Conservation (phyloP, 2,113 vertebrate species). For the Pyxicephalus adspersus region DNA sequence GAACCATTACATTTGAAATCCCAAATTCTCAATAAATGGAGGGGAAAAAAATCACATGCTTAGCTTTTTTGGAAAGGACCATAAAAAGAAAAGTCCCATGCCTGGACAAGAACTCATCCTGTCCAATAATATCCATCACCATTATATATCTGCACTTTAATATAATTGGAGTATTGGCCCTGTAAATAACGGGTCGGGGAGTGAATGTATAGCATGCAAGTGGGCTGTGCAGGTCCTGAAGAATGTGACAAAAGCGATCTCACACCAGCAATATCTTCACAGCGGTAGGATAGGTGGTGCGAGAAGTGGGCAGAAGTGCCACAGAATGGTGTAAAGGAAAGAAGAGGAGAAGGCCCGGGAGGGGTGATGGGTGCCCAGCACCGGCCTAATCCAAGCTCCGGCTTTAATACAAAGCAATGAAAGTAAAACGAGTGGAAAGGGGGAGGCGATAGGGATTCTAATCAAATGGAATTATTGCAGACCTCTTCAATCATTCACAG, state of each 20-base stretch:
- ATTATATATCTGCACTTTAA: no score
- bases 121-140: no score
- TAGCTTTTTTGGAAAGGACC: no score
- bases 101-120: no score
- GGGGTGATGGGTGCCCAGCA: conserved; percentile 36
- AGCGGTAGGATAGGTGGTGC: neutral
- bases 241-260: conserved; percentile 64
- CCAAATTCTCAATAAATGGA: no score
- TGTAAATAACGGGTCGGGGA: no score
- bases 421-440: conserved; percentile 23
- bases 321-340: neutral
- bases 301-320: neutral
- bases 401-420: conserved; percentile 77
- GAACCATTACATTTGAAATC: no score
- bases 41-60: no score
- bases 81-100: no score
- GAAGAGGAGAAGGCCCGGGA: conserved; percentile 61
- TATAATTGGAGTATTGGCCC: no score
- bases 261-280: neutral
- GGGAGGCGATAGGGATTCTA: conserved; percentile 68
- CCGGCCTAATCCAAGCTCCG: conserved; percentile 17
- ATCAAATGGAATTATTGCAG: conserved; percentile 76
- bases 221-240: conserved; percentile 66
- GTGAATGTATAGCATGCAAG: no score
- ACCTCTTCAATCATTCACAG: conserved; percentile 70